Percentiles rank a stretch among this genome's conserved stretches.
These are phyloP conservation scores for Drosophila nasuta DNA, from an alignment of 1,140 invertebrate species.

Conservation along the genomic window DNA sequence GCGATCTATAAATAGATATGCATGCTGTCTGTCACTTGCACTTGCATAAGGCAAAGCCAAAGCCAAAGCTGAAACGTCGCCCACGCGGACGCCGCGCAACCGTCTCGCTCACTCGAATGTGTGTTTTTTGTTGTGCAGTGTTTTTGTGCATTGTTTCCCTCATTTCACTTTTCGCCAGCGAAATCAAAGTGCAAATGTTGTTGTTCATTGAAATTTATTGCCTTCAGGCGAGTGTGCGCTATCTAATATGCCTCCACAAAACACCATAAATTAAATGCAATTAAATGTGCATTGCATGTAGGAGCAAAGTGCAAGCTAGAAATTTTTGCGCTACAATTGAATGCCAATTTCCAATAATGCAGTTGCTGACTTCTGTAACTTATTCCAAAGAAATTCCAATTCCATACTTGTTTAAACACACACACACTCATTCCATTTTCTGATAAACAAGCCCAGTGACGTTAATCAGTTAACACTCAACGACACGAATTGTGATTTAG, in stretches of 20 bases:
- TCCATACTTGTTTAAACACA: not conserved
- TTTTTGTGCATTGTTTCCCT: slow-evolving; percentile 47
- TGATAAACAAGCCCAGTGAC: not conserved
- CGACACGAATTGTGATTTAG: not conserved
- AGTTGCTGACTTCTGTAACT: not conserved
- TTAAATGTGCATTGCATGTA: slow-evolving; percentile 56
- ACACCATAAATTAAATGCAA: slow-evolving; percentile 65
- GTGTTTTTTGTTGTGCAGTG: not conserved
- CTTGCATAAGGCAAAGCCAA: not conserved
- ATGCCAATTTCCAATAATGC: slow-evolving; percentile 29
- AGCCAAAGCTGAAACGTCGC: not conserved
- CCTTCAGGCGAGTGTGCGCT: slow-evolving; percentile 21
- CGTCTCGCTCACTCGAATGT: not conserved
- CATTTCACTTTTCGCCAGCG: slow-evolving; percentile 55
- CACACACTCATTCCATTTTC: not conserved
- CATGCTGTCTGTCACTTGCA: slow-evolving; percentile 3
- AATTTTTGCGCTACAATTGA: slow-evolving; percentile 27
- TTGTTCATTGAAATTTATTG: slow-evolving; percentile 76
- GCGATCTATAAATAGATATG: slow-evolving; percentile 12
- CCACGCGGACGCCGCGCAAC: not conserved
- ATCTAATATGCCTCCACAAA: slow-evolving; percentile 3
- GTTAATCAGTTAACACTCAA: not conserved
- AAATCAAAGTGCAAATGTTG: slow-evolving; percentile 72
- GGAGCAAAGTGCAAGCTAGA: slow-evolving; percentile 60
- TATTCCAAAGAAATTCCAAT: not conserved